These are phyloP conservation scores for Iselma pallidipennis DNA, from an alignment of 2,888 invertebrate species.

Conservation along the genomic window DNA sequence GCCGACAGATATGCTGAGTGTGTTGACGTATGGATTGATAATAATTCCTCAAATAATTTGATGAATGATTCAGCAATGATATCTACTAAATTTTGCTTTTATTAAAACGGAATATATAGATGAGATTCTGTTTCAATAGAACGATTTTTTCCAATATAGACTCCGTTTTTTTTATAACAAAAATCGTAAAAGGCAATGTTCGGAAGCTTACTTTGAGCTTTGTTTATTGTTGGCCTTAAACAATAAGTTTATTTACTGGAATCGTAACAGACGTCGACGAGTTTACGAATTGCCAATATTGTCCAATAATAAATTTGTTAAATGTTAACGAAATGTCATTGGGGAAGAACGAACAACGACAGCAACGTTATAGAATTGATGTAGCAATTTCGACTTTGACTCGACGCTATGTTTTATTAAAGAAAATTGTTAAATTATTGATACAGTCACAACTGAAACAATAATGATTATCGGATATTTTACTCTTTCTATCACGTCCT, in stretches of 20 bases:
- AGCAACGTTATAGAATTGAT: not conserved
- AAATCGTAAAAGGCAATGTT: too few relatives aligned
- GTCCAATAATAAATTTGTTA: not conserved
- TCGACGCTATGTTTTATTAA: not conserved
- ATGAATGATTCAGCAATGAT: not conserved
- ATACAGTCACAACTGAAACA: not conserved
- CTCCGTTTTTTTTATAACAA: too few relatives aligned
- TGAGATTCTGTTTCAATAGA: too few relatives aligned
- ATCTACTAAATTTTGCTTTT: too few relatives aligned
- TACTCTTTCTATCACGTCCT: not conserved
- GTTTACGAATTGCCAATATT: not conserved
- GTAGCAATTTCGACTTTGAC: too few relatives aligned
- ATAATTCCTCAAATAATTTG: not conserved
- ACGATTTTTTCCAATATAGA: too few relatives aligned
- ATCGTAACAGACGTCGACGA: not conserved
- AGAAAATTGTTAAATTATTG: not conserved
- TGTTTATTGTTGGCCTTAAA: not conserved
- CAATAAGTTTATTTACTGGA: not conserved
- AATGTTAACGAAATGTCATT: not conserved
- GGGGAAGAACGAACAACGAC: not conserved
- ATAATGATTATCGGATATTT: not conserved
- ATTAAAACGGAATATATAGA: too few relatives aligned
- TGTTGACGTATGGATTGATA: not conserved
- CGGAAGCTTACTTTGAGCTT: not conserved
- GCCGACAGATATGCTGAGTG: not conserved